Evolutionary conservation across 2,113 vertebrate genomes (phyloP).

Genomic region (Montifringilla adamsi): DNA sequence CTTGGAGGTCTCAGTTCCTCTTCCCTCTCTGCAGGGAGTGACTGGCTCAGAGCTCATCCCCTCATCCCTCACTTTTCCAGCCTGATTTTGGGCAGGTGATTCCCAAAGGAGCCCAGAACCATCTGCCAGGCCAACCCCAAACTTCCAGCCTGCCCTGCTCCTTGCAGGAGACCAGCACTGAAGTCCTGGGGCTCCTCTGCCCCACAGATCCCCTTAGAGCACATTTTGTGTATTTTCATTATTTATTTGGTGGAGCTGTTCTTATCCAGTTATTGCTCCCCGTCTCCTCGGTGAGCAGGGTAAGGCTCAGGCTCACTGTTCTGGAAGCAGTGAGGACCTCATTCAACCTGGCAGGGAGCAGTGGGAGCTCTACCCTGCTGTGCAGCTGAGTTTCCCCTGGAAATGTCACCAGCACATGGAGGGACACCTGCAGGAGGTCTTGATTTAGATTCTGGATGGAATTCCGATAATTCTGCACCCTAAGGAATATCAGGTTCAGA

Average conservation of each 20-base stretch:
- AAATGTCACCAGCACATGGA: constrained; percentile 20
- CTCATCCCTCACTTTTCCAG: background rate
- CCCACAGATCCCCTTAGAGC: background rate
- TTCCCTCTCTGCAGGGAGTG: background rate
- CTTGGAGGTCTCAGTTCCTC: background rate
- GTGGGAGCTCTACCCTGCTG: background rate
- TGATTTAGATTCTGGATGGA: constrained; percentile 9
- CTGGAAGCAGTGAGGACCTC: background rate
- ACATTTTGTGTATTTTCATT: background rate
- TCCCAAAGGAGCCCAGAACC: background rate
- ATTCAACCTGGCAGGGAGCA: background rate
- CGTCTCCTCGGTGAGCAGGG: background rate
- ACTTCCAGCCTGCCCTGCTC: background rate
- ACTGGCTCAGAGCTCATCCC: background rate
- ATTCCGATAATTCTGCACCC: background rate
- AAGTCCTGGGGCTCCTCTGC: background rate
- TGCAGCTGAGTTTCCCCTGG: background rate
- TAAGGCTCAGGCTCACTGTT: background rate
- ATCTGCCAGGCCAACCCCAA: background rate
- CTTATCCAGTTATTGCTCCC: background rate
- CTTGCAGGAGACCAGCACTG: background rate
- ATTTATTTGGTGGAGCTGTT: background rate
- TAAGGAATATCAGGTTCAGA: background rate
- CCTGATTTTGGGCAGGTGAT: background rate
- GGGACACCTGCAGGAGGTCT: background rate